Base-by-base conservation (phyloP, 2,113 vertebrate species). In the Aleadryas rufinucha region DNA sequence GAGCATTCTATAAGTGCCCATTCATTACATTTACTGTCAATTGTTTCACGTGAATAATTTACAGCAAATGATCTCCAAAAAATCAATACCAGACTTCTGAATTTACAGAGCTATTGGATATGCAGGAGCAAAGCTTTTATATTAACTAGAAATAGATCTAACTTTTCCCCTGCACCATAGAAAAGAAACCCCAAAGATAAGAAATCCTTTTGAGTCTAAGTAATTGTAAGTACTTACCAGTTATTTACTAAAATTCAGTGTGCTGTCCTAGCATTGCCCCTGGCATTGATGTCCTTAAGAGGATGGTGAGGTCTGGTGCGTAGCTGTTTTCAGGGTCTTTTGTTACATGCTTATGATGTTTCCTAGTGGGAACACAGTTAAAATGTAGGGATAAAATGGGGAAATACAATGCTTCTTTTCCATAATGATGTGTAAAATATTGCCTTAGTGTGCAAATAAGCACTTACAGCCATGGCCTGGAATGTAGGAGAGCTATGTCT, bases 1-100 rank as follows among this genome's bases (percentile, higher is more conserved):
- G 84, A 92, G 45, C 42, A 84, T 90, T 72, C 49, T 88, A 2
- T 69, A 95, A 92, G 50, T 81, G 74, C 53, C 11, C 30, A 85
- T 91, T 96, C 76, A 65, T 92, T 79, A 87, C 26, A 75, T 66
- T 86, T 93, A 89, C 70, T 91, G 72, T 89, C 88, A 87, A 20
- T 81, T 69, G 2, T 74, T 97, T 77, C 64, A 81, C 0, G 2
- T 80, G 66, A 96, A 94, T 90, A 84, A 95, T 91, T 94, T 86
- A 91, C 41, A 95, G 54, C 30, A 77, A 93, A 77, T 79, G 20
- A 52, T 86, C 79, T 91, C 50, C 7, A 39, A 47, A 87, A 97
- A 91, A 91, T 93, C 95, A 93, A 89, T 96, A 93, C 24, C 42
- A 84, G 41, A 28, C 39, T 94, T 85, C 42, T 56, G 31, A 71